Percentiles rank a stretch among this genome's conserved stretches.
Evolutionary conservation across 2,113 vertebrate species (phyloP).

Genomic region (Brachypteracias leptosomus): DNA sequence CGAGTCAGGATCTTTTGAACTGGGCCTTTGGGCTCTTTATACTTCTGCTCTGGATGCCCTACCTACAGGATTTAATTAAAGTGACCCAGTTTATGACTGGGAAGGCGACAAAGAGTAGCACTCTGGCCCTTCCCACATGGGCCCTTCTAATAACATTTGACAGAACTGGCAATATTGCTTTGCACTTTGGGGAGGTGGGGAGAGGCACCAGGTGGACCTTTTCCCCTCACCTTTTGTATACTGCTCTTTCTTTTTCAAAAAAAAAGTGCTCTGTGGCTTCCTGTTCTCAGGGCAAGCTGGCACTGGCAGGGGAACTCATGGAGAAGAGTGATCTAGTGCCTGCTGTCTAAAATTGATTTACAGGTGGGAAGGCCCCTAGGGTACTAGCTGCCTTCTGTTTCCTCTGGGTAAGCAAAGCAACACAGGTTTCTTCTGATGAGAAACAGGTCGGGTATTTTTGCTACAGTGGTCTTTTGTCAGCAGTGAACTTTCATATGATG

Average conservation of each 20-base stretch:
- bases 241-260: not conserved
- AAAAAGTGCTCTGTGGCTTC: not conserved
- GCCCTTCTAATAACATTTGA: not conserved
- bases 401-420: not conserved
- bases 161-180: not conserved
- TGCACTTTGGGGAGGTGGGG: not conserved
- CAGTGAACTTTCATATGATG: not conserved
- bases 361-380: not conserved
- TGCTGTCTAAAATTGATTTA: not conserved
- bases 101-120: not conserved
- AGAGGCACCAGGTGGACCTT: not conserved
- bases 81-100: slow-evolving; percentile 34
- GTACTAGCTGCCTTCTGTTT: not conserved
- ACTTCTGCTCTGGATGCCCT: not conserved
- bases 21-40: not conserved
- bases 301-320: not conserved
- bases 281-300: not conserved
- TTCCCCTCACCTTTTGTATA: not conserved
- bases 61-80: slow-evolving; percentile 48
- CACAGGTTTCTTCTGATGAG: not conserved
- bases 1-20: not conserved
- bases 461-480: not conserved
- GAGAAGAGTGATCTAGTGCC: not conserved
- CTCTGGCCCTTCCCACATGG: not conserved
- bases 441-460: slow-evolving; percentile 14